Conservation (phyloP, 2,797 vertebrate genomes). For the Coracias cyanogaster region DNA sequence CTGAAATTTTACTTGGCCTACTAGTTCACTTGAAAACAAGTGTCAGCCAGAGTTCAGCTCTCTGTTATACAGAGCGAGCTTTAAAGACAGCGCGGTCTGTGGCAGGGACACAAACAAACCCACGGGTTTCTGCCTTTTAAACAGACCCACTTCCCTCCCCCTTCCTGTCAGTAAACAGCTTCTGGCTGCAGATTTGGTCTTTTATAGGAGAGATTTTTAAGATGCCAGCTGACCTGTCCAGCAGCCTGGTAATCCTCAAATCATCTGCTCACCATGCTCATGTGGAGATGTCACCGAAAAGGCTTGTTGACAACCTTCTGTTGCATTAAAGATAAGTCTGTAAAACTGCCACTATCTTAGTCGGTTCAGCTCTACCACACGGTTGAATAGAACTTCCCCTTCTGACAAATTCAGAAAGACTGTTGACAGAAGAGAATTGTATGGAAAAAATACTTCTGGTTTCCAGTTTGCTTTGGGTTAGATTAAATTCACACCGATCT, state of each 20-base stretch:
- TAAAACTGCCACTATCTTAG: conserved; percentile 16
- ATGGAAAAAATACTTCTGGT: not conserved
- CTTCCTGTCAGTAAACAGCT: conserved; percentile 55
- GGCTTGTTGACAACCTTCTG: conserved; percentile 68
- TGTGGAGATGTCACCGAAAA: conserved; percentile 37
- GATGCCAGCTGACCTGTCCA: conserved; percentile 66
- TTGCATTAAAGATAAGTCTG: conserved; percentile 46
- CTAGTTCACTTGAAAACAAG: not conserved
- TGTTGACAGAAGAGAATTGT: not conserved
- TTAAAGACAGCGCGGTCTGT: not conserved
- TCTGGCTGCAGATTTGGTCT: conserved; percentile 55
- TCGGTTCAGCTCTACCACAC: not conserved
- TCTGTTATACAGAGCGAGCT: fast-evolving
- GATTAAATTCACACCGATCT: not conserved
- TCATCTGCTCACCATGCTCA: conserved; percentile 35
- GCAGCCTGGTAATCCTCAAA: conserved; percentile 68
- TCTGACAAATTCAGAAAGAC: not conserved
- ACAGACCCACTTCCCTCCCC: conserved; percentile 8
- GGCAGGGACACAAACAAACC: conserved; percentile 11
- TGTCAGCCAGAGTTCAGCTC: not conserved
- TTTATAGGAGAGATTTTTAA: conserved; percentile 52
- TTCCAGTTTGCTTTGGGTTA: not conserved
- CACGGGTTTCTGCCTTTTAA: conserved; percentile 36
- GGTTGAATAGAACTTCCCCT: not conserved
- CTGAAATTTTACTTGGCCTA: not conserved